Conservation (phyloP, 2,888 invertebrate genomes). For the Synergus gifuensis region DNA sequence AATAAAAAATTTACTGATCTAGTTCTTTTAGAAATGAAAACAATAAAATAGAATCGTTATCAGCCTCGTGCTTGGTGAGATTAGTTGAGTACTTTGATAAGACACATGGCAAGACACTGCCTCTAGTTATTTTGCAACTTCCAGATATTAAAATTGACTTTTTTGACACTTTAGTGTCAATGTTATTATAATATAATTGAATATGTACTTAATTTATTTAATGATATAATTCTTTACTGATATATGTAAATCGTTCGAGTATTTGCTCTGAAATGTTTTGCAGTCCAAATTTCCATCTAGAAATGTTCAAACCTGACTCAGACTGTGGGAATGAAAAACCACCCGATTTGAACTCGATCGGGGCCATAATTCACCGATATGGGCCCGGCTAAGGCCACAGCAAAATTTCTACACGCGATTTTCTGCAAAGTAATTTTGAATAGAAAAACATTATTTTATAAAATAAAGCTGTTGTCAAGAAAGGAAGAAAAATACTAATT, state of each 20-base stretch:
- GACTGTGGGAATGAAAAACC: no score
- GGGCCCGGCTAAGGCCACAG: no score
- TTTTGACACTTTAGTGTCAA: background rate
- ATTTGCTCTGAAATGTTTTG: background rate
- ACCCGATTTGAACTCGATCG: no score
- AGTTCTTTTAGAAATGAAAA: background rate
- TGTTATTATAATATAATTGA: background rate
- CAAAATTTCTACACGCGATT: no score
- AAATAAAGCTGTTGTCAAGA: no score
- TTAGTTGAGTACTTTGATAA: constrained; percentile 8
- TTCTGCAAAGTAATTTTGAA: background rate
- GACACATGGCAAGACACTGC: constrained; percentile 10
- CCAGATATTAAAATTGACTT: constrained; percentile 13
- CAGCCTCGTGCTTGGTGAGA: constrained; percentile 29
- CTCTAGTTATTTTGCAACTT: constrained; percentile 20
- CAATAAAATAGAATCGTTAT: constrained; percentile 5
- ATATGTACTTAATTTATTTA: background rate
- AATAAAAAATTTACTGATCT: background rate
- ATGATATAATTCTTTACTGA: background rate
- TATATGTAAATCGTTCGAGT: background rate
- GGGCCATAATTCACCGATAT: no score
- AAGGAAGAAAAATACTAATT: no score
- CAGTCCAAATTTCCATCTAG: no score
- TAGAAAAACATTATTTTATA: no score
- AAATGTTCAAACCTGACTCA: no score